phyloP scores from a whole-genome alignment of 2,797 vertebrate species.

The Bucorvus abyssinicus region DNA sequence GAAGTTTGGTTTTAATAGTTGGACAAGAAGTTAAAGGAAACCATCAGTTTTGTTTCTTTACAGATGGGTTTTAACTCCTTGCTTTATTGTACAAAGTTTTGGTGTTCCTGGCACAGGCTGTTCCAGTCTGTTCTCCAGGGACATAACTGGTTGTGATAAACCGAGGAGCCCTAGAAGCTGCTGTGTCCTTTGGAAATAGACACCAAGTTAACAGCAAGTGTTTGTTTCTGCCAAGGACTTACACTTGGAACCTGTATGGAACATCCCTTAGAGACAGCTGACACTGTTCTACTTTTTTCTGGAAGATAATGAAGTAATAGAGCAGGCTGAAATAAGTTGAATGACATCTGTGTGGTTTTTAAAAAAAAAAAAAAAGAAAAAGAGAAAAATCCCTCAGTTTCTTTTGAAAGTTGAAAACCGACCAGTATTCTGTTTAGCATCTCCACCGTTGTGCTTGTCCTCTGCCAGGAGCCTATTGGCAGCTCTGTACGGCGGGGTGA shows the following conservation, averaged over 20 bases:
- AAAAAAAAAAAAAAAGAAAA: no score
- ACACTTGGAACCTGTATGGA: background rate
- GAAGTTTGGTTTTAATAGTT: background rate
- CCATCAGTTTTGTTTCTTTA: no score
- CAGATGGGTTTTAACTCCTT: background rate
- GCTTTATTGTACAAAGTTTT: background rate
- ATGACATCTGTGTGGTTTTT: background rate
- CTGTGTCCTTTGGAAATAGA: background rate
- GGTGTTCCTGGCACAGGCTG: background rate
- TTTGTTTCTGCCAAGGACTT: background rate
- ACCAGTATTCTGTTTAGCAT: background rate
- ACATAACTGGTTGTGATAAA: background rate
- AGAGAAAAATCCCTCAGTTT: fast-evolving
- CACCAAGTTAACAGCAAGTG: background rate
- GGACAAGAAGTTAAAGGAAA: background rate
- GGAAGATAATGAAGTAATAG: background rate
- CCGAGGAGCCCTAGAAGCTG: background rate
- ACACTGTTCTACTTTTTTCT: background rate
- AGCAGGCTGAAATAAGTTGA: background rate
- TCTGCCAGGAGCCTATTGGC: fast-evolving
- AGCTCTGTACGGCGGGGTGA: background rate
- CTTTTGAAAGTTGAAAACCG: background rate
- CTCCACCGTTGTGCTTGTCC: background rate
- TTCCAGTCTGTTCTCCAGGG: background rate
- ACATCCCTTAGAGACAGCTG: background rate